A percentile compares a stretch with the other conserved stretches of the same genome.
phyloP scores from a whole-genome alignment of 2,113 vertebrate genomes.

The Phylloscopus trochilus region DNA sequence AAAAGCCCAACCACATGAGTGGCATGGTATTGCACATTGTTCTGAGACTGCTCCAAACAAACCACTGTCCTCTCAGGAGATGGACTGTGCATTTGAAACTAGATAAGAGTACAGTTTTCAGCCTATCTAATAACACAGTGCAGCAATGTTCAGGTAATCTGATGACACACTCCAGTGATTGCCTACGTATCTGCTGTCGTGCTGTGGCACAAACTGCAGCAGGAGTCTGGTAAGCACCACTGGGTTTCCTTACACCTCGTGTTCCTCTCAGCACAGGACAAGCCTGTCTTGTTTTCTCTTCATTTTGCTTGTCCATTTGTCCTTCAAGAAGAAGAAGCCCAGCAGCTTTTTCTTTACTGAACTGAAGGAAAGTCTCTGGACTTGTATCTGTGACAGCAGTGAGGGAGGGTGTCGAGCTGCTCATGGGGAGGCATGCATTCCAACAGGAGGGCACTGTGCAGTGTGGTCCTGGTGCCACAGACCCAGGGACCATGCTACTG shows the following conservation, averaged over 20 bases:
- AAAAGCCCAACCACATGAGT: background rate
- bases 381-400: background rate
- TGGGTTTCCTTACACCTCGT: background rate
- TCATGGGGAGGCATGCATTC: too few species aligned
- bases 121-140: background rate
- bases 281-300: background rate
- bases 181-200: fast-evolving
- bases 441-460: background rate
- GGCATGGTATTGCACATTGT: background rate
- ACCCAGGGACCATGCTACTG: background rate
- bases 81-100: background rate
- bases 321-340: background rate
- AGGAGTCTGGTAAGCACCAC: background rate
- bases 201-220: background rate
- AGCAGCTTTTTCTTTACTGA: background rate
- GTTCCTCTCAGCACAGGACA: background rate
- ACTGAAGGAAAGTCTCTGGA: background rate
- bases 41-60: background rate
- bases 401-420: background rate
- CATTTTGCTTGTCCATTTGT: background rate
- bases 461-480: background rate
- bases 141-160: background rate
- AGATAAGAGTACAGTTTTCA: background rate
- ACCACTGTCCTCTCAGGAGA: background rate
- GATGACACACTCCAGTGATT: background rate